Evolutionary conservation across 2,113 vertebrate genomes (phyloP).

Genomic region (Notothenia rossii): DNA sequence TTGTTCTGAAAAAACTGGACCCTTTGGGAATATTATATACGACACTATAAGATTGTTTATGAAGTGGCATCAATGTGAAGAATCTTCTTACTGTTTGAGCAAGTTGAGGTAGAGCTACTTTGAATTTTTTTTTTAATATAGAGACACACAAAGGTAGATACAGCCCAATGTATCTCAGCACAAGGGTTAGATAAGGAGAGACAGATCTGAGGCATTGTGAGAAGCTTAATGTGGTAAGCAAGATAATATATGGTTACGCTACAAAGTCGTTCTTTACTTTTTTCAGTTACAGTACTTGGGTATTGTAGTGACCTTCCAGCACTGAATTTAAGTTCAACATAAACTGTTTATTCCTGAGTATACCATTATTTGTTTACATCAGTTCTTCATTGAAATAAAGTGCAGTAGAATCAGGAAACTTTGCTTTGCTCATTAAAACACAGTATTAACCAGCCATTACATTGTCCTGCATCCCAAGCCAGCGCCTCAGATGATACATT

Average conservation of each 20-base stretch:
- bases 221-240: background rate
- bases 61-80: background rate
- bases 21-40: background rate
- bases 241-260: background rate
- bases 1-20: background rate
- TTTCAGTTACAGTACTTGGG: background rate
- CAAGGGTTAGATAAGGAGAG: background rate
- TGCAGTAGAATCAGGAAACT: background rate
- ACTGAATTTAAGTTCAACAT: background rate
- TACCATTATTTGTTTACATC: background rate
- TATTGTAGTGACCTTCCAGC: too few species aligned
- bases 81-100: background rate
- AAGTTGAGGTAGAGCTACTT: background rate
- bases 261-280: too few species aligned
- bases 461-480: background rate
- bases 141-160: background rate
- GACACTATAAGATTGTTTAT: background rate
- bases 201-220: background rate
- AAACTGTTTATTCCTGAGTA: background rate
- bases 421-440: background rate
- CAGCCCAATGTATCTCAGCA: background rate
- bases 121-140: background rate
- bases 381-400: background rate
- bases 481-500: slow-evolving; percentile 13
- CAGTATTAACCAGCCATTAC: background rate